Evolutionary conservation across 2,113 vertebrate genomes (phyloP).

Genomic region (Prionailurus viverrinus): DNA sequence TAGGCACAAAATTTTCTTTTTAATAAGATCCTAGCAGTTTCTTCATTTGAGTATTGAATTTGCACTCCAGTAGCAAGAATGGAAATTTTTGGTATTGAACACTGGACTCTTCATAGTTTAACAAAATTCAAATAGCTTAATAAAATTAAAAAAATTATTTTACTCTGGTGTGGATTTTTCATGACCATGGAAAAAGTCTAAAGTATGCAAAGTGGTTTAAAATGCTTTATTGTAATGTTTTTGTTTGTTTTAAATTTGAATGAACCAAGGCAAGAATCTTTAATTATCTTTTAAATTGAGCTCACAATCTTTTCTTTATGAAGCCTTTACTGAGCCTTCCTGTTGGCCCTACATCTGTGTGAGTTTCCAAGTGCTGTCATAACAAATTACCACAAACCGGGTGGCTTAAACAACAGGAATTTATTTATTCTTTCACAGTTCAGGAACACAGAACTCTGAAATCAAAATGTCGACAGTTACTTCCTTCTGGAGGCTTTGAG

Average conservation of each 20-base stretch:
- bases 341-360: background rate
- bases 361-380: background rate
- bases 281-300: background rate
- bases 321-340: background rate
- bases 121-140: background rate
- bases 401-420: background rate
- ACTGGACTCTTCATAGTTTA: conserved; percentile 1
- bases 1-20: conserved; percentile 48
- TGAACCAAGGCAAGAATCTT: background rate
- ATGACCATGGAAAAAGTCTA: background rate
- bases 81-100: conserved; percentile 46
- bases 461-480: background rate
- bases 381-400: background rate
- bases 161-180: background rate
- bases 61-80: background rate
- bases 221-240: background rate
- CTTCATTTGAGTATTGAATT: conserved; percentile 62
- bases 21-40: conserved; percentile 57
- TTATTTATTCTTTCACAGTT: background rate
- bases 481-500: background rate
- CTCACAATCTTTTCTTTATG: background rate
- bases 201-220: background rate
- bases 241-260: background rate
- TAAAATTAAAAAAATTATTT: background rate
- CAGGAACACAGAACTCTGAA: background rate